These are phyloP conservation scores for Mirza zaza DNA, from an alignment of 2,113 vertebrate species.

Conservation along the genomic window DNA sequence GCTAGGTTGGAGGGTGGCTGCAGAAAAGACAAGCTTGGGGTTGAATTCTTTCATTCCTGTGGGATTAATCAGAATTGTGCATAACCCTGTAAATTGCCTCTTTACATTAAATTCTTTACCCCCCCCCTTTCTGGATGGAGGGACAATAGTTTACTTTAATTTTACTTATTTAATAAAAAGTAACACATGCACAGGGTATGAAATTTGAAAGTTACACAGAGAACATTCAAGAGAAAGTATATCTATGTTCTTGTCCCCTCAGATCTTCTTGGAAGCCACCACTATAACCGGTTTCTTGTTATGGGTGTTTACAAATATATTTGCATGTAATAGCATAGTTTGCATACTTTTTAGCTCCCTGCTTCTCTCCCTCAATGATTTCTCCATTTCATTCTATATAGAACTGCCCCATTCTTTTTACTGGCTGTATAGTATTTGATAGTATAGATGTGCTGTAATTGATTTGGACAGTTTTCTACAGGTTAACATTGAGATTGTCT, in stretches of 20 bases:
- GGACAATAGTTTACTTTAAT: neutral
- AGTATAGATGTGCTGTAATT: neutral
- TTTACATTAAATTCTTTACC: neutral
- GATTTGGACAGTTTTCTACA: neutral
- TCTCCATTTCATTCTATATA: neutral
- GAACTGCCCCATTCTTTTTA: neutral
- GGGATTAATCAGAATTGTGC: neutral
- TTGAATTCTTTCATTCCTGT: neutral
- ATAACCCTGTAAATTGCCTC: neutral
- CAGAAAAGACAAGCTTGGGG: neutral
- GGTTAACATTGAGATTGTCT: neutral
- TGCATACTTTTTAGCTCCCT: neutral
- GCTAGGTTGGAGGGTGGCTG: neutral
- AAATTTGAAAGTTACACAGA: neutral
- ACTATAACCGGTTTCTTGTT: neutral
- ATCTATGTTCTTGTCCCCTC: neutral
- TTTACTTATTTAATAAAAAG: conserved; percentile 14
- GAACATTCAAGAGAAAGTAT: neutral
- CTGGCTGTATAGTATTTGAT: neutral
- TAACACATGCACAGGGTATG: neutral
- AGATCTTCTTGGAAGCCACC: neutral
- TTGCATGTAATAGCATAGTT: neutral
- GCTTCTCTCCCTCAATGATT: neutral
- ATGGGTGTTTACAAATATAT: neutral
- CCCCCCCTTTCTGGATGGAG: neutral